A percentile compares a stretch with the other conserved stretches of the same genome.
These are phyloP conservation scores for Idaea straminata DNA, from an alignment of 2,888 invertebrate species.

Conservation along the genomic window DNA sequence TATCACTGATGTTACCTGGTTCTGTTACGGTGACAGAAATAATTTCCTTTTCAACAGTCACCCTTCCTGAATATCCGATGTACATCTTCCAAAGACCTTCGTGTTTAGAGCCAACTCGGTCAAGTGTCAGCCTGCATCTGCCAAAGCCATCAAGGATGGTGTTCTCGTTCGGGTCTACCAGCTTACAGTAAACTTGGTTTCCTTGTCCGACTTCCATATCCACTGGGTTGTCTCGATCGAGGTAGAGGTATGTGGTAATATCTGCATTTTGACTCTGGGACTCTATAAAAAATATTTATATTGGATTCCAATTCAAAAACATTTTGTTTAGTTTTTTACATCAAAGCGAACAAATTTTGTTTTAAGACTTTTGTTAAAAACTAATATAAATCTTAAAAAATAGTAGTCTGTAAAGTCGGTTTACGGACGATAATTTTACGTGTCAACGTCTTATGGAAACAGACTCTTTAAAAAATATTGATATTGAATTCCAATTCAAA, in stretches of 20 bases:
- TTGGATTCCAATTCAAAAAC: too few species aligned
- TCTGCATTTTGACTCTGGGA: too few species aligned
- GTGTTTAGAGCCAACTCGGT: constrained; percentile 43
- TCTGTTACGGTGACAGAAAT: background rate
- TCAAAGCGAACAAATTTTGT: too few species aligned
- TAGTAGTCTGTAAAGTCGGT: too few species aligned
- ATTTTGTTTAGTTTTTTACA: too few species aligned
- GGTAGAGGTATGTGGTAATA: constrained; percentile 7
- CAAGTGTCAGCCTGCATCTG: constrained; percentile 48
- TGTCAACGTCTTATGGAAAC: too few species aligned
- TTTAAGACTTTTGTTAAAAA: too few species aligned
- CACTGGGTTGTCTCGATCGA: constrained; percentile 36
- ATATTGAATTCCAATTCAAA: too few species aligned
- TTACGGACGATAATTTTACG: too few species aligned
- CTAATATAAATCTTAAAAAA: too few species aligned
- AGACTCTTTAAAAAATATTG: too few species aligned
- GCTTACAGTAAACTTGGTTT: constrained; percentile 54
- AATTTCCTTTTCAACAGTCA: constrained; percentile 34
- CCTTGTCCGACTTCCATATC: constrained; percentile 47
- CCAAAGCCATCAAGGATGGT: constrained; percentile 55
- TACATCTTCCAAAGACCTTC: constrained; percentile 53
- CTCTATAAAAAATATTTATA: too few species aligned
- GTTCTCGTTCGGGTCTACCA: constrained; percentile 38
- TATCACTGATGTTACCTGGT: background rate
- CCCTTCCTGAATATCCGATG: constrained; percentile 43